Percentiles rank a stretch among this genome's conserved stretches.
These are phyloP conservation scores for Larimichthys polyactis DNA, from an alignment of 2,113 vertebrate genomes.

Conservation along the genomic window DNA sequence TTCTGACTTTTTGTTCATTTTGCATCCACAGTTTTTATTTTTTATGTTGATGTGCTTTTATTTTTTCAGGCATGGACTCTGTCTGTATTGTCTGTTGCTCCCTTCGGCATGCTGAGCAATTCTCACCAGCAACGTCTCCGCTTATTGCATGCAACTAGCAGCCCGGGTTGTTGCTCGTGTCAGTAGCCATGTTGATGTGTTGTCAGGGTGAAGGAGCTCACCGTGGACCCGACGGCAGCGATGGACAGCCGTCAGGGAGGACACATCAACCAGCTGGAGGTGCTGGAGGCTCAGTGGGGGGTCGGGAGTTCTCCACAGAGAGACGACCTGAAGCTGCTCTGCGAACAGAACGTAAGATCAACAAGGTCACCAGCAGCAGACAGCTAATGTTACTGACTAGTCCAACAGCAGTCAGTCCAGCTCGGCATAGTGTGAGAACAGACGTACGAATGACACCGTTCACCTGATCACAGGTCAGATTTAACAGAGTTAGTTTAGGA, in stretches of 20 bases:
- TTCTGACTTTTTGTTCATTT: neutral
- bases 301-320: constrained; percentile 97
- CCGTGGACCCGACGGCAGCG: constrained; percentile 81
- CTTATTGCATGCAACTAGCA: neutral
- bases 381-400: no score
- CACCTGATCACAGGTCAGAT: no score
- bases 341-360: constrained; percentile 96
- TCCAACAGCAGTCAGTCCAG: no score
- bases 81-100: no score
- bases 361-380: neutral
- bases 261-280: constrained; percentile 91
- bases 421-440: no score
- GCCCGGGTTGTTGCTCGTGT: neutral
- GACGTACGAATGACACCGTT: no score
- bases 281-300: constrained; percentile 96
- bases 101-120: neutral
- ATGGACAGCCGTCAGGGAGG: constrained; percentile 87
- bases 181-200: constrained; percentile 26
- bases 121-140: neutral
- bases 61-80: constrained; percentile 8
- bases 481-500: no score
- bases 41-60: neutral
- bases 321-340: constrained; percentile 98
- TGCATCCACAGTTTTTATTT: neutral
- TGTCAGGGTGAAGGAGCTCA: constrained; percentile 92